Conservation (phyloP, 2,113 vertebrate genomes). For the Pseudonaja textilis region DNA sequence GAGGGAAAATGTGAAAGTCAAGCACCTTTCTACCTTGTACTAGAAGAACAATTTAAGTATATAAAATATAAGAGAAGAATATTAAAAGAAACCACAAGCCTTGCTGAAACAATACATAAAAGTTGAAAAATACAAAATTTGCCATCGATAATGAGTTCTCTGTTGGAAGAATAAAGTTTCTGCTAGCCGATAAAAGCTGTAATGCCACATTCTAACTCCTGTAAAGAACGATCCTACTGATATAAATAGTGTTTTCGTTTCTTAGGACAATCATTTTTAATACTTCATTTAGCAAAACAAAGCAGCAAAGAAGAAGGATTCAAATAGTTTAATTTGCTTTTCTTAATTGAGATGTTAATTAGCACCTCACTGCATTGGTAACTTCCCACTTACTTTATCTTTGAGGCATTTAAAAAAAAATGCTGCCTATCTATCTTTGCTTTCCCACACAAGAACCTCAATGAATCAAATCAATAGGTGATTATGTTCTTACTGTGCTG, state of each 20-base stretch:
- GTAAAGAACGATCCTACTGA: slow-evolving; percentile 27
- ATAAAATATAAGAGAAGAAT: not conserved
- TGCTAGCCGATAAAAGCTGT: not conserved
- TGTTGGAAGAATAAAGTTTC: not conserved
- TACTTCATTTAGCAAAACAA: slow-evolving; percentile 73
- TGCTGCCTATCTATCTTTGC: slow-evolving; percentile 67
- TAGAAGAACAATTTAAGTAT: not conserved
- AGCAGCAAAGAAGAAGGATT: slow-evolving; percentile 73
- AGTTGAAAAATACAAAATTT: not conserved
- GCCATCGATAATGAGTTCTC: not conserved
- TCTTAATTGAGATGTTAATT: slow-evolving; percentile 86
- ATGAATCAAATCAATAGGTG: slow-evolving; percentile 74
- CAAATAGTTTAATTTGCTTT: slow-evolving; percentile 81
- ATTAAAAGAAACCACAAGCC: not conserved
- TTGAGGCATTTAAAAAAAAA: slow-evolving; percentile 57
- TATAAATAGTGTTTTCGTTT: slow-evolving; percentile 55
- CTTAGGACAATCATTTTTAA: slow-evolving; percentile 71
- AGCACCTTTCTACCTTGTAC: not conserved
- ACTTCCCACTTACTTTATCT: slow-evolving; percentile 68
- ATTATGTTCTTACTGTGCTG: slow-evolving; percentile 71
- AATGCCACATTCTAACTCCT: slow-evolving; percentile 23
- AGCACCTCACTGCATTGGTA: slow-evolving; percentile 68
- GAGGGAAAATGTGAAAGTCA: not conserved
- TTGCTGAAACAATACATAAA: not conserved
- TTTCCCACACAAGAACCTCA: slow-evolving; percentile 64